Base-by-base conservation (phyloP, 2,797 vertebrate genomes). In the Rhincodon typus region DNA sequence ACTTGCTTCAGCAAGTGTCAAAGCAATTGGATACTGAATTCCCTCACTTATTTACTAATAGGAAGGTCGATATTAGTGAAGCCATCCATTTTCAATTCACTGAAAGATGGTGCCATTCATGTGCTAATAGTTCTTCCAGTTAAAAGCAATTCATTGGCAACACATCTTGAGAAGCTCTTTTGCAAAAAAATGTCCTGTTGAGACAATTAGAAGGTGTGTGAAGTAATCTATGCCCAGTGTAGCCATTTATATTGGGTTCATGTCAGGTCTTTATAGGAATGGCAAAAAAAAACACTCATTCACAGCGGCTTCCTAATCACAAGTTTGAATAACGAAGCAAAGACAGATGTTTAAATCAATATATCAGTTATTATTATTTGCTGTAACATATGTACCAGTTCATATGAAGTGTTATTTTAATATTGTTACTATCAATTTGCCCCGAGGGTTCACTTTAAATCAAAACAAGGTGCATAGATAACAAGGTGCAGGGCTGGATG, bases 1-100 rank as follows among this genome's bases (percentile, higher is more conserved):
- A 95, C 95, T 96, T 96, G 96, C 96, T 96, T 96, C 96, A 95
- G 96, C 79, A 96, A 96, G 70, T 95, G 66, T 57, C 90, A 95
- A 74, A 84, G 88, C 95, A 86, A 82, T 96, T 96, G 95, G 96
- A 96, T 97, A 96, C 96, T 82, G 94, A 96, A 96, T 96, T 96
- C 96, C 97, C 96, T 95, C 96, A 96, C 97, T 97, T 50, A 97
- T 97, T 97, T 96, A 94, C 84, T 96, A 94, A 90, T 42, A 30
- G 90, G 17, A n/a, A 79, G 62, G 72, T 42, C 62, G 86, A 67
- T 96, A 66, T 95, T 95, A 42, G 84, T 21, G 94, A 70, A 94
- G 27, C 42, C 82, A 86, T 8, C 77, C 38, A 53, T 53, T 74
- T 50, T 79, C 27, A 91, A 19, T 67, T 38, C 66, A 10, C 90